phyloP scores from a whole-genome alignment of 2,797 vertebrate genomes.

The Perodicticus potto region DNA sequence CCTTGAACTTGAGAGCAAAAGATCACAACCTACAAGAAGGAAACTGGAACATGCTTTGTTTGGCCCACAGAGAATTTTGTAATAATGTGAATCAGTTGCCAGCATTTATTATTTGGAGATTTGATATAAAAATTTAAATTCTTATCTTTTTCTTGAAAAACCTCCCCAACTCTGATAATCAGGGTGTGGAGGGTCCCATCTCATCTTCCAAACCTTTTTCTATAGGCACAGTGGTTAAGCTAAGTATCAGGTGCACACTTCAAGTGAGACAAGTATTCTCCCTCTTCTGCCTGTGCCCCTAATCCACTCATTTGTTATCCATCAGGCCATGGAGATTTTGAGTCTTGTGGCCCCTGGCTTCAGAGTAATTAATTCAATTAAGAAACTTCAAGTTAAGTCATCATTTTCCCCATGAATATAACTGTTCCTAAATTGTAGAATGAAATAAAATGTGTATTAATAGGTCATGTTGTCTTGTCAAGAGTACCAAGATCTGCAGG shows the following conservation, averaged over 20 bases:
- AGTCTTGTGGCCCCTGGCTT: neutral
- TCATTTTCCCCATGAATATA: constrained; percentile 6
- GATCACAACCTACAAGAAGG: neutral
- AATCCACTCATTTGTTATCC: neutral
- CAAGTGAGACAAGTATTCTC: neutral
- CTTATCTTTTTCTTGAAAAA: neutral
- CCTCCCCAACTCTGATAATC: neutral
- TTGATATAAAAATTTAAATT: constrained; percentile 44
- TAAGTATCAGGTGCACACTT: neutral
- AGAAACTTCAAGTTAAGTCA: constrained; percentile 43
- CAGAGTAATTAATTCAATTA: constrained; percentile 40
- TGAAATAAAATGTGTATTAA: neutral
- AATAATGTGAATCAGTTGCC: constrained; percentile 6
- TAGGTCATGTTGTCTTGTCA: neutral
- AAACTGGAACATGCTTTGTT: neutral
- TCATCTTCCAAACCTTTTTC: neutral
- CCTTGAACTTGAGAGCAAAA: constrained; percentile 5
- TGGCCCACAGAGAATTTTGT: neutral
- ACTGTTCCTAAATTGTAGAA: neutral
- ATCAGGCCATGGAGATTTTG: neutral
- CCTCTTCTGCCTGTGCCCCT: accelerated
- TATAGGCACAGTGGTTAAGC: neutral
- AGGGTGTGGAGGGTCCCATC: neutral
- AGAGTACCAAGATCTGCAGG: neutral
- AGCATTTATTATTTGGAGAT: neutral